Conservation (phyloP, 1,140 invertebrate species). For the Drosophila bocki region DNA sequence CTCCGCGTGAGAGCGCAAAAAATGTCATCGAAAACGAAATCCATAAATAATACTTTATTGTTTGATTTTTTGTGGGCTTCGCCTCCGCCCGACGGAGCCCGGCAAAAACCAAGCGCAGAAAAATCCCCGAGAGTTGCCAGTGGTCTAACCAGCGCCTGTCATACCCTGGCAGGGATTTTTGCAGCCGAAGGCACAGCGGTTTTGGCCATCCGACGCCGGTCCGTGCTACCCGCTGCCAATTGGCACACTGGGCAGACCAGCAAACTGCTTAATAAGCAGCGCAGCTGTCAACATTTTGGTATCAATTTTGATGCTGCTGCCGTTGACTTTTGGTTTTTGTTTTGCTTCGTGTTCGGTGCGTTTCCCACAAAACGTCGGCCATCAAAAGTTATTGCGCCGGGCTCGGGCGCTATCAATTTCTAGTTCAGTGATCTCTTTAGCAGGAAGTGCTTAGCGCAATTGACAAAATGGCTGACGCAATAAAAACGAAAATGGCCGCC, state of each 20-base stretch:
- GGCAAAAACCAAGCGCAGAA: constrained; percentile 19
- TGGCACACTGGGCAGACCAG: constrained; percentile 11
- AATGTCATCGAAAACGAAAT: constrained; percentile 40
- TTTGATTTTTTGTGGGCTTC: constrained; percentile 25
- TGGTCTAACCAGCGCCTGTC: constrained; percentile 1
- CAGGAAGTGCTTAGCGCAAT: constrained; percentile 61
- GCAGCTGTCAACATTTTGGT: constrained; percentile 66
- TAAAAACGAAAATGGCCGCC: constrained; percentile 61
- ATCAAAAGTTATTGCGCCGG: constrained; percentile 71
- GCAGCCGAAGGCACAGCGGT: background rate
- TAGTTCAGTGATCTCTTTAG: constrained; percentile 71
- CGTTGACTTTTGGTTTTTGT: constrained; percentile 24
- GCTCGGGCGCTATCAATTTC: constrained; percentile 71
- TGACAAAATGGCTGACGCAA: constrained; percentile 57
- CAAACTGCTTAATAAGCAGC: constrained; percentile 78
- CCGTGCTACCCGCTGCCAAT: constrained; percentile 4
- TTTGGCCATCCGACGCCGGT: no score
- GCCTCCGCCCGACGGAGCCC: background rate
- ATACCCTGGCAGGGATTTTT: constrained; percentile 7
- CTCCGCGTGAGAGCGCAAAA: constrained; percentile 37
- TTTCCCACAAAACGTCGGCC: constrained; percentile 41
- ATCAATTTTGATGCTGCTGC: constrained; percentile 38
- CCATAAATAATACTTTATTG: constrained; percentile 75
- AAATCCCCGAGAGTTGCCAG: constrained; percentile 6
- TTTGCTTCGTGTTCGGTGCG: constrained; percentile 10